phyloP scores from a whole-genome alignment of 2,888 invertebrate species.

The Heliconius cydno region DNA sequence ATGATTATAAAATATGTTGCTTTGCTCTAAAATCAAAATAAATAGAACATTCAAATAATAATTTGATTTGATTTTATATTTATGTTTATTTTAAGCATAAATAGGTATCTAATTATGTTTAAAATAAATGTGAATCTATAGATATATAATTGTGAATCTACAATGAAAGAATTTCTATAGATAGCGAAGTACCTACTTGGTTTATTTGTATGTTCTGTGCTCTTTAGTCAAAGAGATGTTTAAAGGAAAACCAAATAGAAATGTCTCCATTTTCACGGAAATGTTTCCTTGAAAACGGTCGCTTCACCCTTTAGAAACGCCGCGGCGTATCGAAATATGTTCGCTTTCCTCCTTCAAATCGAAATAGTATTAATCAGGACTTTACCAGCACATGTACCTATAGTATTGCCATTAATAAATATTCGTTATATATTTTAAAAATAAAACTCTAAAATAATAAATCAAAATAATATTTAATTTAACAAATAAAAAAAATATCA shows the following conservation, averaged over 20 bases:
- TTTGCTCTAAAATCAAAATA: background rate
- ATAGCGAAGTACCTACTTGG: constrained; percentile 54
- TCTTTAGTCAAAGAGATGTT: constrained; percentile 65
- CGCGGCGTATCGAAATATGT: constrained; percentile 59
- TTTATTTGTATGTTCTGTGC: constrained; percentile 49
- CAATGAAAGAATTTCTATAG: constrained; percentile 50
- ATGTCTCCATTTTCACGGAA: constrained; percentile 78
- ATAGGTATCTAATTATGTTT: too few species aligned
- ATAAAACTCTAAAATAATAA: background rate
- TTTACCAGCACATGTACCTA: background rate
- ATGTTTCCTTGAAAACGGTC: constrained; percentile 59
- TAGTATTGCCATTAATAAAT: background rate
- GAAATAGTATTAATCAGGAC: constrained; percentile 24
- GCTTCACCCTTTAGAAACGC: constrained; percentile 46
- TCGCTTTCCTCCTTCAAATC: constrained; percentile 48
- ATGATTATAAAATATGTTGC: background rate
- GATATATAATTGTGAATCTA: constrained; percentile 27
- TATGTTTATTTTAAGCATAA: background rate
- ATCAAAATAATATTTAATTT: background rate
- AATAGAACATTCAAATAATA: background rate
- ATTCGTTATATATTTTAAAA: background rate
- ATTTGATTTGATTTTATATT: background rate
- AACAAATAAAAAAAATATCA: background rate
- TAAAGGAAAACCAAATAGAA: constrained; percentile 77
- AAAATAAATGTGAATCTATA: constrained; percentile 29